A percentile compares a stretch with the other conserved stretches of the same genome.
phyloP scores from a whole-genome alignment of 2,797 vertebrate species.

The Bradypodion ventrale region DNA sequence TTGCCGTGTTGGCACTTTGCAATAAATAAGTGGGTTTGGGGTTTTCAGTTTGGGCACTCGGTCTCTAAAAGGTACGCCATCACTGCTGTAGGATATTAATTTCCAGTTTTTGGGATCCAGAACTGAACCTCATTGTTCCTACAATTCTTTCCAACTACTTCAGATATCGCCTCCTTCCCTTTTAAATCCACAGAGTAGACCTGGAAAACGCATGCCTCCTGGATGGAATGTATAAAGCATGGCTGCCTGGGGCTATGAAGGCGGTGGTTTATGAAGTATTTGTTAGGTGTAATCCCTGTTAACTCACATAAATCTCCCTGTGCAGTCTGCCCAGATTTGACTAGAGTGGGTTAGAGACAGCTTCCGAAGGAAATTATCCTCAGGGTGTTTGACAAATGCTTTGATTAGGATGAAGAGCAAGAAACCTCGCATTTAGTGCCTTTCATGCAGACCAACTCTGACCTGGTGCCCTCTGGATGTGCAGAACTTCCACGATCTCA shows the following conservation, averaged over 20 bases:
- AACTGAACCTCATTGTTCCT: background rate
- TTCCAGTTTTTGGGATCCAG: background rate
- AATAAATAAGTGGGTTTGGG: no score
- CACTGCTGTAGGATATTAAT: background rate
- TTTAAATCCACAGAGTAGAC: background rate
- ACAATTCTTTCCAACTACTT: background rate
- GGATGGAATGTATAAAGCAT: background rate
- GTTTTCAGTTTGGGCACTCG: no score
- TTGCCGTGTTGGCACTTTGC: no score
- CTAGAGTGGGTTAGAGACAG: background rate
- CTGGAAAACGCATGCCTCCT: background rate
- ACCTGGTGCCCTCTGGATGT: background rate
- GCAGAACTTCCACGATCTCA: background rate
- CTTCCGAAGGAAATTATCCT: constrained; percentile 21
- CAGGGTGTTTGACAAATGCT: constrained; percentile 16
- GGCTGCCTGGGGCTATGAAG: background rate
- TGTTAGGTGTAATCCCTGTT: background rate
- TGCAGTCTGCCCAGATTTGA: background rate
- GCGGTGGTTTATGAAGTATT: background rate
- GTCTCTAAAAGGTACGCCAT: no score
- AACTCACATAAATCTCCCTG: background rate
- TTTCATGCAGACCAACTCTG: constrained; percentile 6
- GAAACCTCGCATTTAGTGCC: background rate
- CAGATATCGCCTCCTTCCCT: background rate
- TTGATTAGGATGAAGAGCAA: background rate